A percentile compares a stretch with the other conserved stretches of the same genome.
Conservation (phyloP, 1,140 invertebrate species). For the Formica exsecta region DNA sequence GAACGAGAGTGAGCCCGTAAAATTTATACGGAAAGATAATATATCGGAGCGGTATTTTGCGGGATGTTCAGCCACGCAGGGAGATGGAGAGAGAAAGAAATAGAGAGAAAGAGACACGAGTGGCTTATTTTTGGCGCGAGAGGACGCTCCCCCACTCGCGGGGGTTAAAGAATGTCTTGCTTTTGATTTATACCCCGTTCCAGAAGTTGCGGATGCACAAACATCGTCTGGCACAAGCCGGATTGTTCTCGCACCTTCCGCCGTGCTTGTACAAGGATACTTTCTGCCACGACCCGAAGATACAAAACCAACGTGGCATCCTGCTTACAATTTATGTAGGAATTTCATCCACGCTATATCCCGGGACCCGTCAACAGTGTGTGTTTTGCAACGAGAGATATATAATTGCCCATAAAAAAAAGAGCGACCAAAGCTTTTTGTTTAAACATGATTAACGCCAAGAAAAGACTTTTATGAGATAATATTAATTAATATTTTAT, state of each 20-base stretch:
- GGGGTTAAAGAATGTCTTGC: conserved; percentile 76
- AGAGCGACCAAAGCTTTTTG: background rate
- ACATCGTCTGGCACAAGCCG: conserved; percentile 63
- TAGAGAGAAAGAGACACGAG: conserved; percentile 57
- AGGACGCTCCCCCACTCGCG: background rate
- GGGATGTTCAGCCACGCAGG: conserved; percentile 32
- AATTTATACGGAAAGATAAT: conserved; percentile 65
- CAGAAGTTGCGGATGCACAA: conserved; percentile 74
- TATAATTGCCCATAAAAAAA: conserved; percentile 24
- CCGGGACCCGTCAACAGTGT: conserved; percentile 2
- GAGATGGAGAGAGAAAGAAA: background rate
- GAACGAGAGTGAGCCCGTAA: conserved; percentile 48
- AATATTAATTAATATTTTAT: conserved; percentile 20
- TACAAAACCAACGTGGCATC: conserved; percentile 64
- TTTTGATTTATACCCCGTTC: conserved; percentile 76
- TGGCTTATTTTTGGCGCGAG: conserved; percentile 77
- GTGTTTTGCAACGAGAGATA: conserved; percentile 34
- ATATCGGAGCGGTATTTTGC: conserved; percentile 57
- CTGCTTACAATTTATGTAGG: conserved; percentile 66
- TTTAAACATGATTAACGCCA: conserved; percentile 18
- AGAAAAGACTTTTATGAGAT: background rate
- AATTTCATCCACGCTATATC: conserved; percentile 62
- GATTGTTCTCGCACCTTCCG: conserved; percentile 67
- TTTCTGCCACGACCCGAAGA: conserved; percentile 44
- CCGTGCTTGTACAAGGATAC: conserved; percentile 39